phyloP scores from a whole-genome alignment of 2,113 vertebrate species.

The Gyps fulvus region DNA sequence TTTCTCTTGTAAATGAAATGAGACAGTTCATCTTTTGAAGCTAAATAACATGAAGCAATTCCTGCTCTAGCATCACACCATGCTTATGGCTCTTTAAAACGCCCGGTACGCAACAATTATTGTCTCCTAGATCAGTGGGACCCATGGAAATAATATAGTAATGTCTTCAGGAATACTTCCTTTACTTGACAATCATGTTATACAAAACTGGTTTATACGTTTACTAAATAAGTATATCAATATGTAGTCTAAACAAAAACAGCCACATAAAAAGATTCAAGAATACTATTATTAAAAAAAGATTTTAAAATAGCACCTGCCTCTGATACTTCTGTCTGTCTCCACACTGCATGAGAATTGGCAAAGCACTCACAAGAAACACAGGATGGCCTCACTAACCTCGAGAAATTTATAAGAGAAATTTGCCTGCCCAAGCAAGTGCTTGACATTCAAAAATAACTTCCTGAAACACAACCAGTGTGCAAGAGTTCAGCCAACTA shows the following conservation, averaged over 20 bases:
- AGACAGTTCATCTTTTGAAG: not conserved
- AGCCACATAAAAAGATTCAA: not conserved
- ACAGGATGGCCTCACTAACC: not conserved
- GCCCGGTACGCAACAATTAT: not conserved
- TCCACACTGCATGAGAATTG: not conserved
- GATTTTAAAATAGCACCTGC: not conserved
- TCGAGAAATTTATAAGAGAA: not conserved
- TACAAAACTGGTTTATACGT: not conserved
- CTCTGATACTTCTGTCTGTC: not conserved
- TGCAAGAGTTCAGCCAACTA: not conserved
- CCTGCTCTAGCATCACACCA: not conserved
- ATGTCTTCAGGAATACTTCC: not conserved
- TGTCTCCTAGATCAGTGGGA: not conserved
- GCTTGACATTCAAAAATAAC: not conserved
- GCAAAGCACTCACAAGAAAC: not conserved
- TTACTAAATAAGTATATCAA: not conserved
- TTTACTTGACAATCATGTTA: not conserved
- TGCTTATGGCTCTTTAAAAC: not conserved
- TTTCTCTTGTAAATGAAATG: not conserved
- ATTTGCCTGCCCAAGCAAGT: not conserved
- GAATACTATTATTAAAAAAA: not conserved
- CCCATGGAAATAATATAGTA: rapidly evolving
- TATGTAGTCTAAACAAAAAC: not conserved
- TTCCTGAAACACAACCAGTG: not conserved
- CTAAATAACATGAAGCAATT: not conserved